Conservation (phyloP, 2,888 invertebrate genomes). For the Empis livida region DNA sequence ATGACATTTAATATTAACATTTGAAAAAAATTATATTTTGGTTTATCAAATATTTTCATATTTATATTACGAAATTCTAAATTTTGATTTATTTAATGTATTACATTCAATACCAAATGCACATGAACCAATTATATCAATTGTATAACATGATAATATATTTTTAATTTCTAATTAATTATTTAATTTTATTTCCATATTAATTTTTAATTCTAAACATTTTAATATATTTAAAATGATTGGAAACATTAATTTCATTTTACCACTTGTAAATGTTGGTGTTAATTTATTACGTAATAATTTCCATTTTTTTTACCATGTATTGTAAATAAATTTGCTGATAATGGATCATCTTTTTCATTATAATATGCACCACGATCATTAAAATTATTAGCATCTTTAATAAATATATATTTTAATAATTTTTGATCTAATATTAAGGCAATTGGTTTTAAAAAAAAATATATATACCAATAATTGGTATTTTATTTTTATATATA, state of each 20-base stretch:
- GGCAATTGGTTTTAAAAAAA: conserved; percentile 20
- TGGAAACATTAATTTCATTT: conserved; percentile 38
- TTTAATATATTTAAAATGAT: conserved; percentile 23
- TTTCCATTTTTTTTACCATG: conserved; percentile 36
- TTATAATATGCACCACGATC: conserved; percentile 22
- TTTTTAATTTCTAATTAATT: conserved; percentile 25
- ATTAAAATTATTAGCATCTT: conserved; percentile 31
- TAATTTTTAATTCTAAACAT: conserved; percentile 10
- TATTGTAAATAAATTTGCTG: conserved; percentile 25
- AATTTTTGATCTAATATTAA: conserved; percentile 25
- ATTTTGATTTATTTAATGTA: conserved; percentile 27
- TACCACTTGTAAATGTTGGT: conserved; percentile 39
- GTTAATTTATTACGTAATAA: conserved; percentile 33
- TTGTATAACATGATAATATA: conserved; percentile 27
- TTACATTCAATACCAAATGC: conserved; percentile 30
- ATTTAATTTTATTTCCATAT: background rate
- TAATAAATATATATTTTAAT: conserved; percentile 27
- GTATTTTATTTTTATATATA: background rate
- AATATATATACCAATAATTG: conserved; percentile 11
- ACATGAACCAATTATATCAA: conserved; percentile 32
- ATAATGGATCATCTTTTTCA: conserved; percentile 22
- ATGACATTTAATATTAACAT: background rate
- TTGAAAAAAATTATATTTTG: background rate
- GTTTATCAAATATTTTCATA: conserved; percentile 1
- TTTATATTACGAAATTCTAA: conserved; percentile 28